Conservation (phyloP, 2,113 vertebrate species). For the Eolophus roseicapilla region DNA sequence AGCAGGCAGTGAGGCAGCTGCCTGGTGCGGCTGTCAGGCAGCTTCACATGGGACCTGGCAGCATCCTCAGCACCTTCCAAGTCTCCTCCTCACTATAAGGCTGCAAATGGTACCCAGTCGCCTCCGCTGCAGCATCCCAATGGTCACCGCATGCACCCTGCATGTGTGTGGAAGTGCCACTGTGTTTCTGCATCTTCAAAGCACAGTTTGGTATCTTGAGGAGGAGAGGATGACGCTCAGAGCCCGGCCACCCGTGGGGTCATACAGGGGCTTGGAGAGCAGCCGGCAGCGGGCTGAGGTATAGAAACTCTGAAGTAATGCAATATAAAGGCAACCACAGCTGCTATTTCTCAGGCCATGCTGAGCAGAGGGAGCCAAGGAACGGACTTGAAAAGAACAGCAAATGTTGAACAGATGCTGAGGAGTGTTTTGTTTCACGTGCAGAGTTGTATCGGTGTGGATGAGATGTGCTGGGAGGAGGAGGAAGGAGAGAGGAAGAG, state of each 20-base stretch:
- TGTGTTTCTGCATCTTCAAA: rapidly evolving
- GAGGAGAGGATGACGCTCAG: neutral
- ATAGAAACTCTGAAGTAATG: neutral
- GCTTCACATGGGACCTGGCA: neutral
- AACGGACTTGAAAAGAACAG: neutral
- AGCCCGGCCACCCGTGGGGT: rapidly evolving
- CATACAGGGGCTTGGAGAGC: neutral
- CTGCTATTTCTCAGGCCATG: neutral
- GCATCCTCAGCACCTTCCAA: neutral
- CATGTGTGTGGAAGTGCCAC: rapidly evolving
- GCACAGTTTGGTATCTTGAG: rapidly evolving
- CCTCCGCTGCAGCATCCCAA: rapidly evolving
- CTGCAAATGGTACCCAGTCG: rapidly evolving
- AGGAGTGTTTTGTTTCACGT: neutral
- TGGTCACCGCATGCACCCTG: neutral
- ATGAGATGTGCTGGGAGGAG: neutral
- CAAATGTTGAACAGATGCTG: constrained; percentile 32
- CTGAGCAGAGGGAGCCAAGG: neutral
- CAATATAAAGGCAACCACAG: neutral
- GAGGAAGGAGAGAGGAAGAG: neutral
- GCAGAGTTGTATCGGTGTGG: neutral
- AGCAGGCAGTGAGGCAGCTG: neutral
- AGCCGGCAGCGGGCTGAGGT: neutral
- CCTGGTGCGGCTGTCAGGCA: neutral
- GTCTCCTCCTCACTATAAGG: rapidly evolving